phyloP scores from a whole-genome alignment of 1,140 invertebrate species.

The Drosophila tristis region DNA sequence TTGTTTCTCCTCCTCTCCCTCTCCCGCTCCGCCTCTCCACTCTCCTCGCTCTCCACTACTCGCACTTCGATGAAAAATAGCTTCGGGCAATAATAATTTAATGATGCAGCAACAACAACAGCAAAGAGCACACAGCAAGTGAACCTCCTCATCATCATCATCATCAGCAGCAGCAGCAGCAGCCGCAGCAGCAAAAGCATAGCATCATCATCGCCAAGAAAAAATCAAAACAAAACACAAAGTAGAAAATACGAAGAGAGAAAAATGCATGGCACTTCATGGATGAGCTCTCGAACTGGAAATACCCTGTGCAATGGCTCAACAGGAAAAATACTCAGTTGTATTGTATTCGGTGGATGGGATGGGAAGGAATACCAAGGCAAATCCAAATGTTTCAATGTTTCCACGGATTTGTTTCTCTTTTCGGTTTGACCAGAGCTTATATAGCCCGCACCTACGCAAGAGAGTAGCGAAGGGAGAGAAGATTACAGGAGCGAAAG shows the following conservation, averaged over 20 bases:
- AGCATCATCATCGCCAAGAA: constrained; percentile 18
- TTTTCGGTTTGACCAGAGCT: no score
- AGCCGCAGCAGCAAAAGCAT: no score
- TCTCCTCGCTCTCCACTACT: no score
- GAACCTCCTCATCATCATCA: constrained; percentile 59
- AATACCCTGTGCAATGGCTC: no score
- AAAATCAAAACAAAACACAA: constrained; percentile 9
- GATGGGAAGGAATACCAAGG: no score
- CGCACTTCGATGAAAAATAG: constrained; percentile 40
- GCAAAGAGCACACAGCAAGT: constrained; percentile 46
- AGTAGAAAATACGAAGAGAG: constrained; percentile 1
- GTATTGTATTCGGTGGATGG: no score
- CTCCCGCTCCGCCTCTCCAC: background rate
- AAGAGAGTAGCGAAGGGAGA: background rate
- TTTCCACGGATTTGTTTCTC: no score
- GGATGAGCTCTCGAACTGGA: no score
- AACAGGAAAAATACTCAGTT: no score
- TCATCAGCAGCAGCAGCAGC: constrained; percentile 28
- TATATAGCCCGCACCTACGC: no score
- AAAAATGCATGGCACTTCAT: background rate
- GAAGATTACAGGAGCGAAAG: background rate
- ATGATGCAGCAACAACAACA: constrained; percentile 62
- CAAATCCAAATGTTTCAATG: no score
- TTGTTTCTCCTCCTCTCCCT: constrained; percentile 21
- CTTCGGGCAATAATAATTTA: constrained; percentile 76